Evolutionary conservation across 2,888 invertebrate species (phyloP), one percentile per base, ranked within the genome.

Genomic region (Lissonota sp.): DNA sequence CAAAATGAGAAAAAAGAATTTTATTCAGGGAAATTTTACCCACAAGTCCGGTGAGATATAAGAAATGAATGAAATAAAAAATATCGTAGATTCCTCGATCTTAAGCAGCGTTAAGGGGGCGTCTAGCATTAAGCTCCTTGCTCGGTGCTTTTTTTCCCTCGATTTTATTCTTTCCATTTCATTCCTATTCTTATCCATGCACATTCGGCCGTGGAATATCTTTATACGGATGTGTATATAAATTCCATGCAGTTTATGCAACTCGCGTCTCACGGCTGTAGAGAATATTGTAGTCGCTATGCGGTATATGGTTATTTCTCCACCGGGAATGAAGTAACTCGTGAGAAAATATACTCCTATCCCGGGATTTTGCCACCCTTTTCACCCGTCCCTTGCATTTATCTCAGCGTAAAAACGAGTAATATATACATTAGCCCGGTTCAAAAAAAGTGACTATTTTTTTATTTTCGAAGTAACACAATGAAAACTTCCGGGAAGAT

Each of bases 291-390:
- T 83, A 81, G 83, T 77, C 58, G 82, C 75, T 12, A 26, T 4
- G 6, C 72, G 76, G 71, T 57, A 69, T 69, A 69, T 70, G 82
- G 82, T 85, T 87, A 87, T 83, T 83, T 67, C 79, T 77, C 87
- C 80, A 71, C 14, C 37, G 83, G 78, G 84, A 83, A 71, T 73
- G 79, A 83, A 84, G 74, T 70, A 83, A 44, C 75, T 82, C 78
- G 81, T 69, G 80, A 76, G 77, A 81, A 85, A 87, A 86, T 79
- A 74, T 83, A 79, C 69, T 84, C 60, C 37, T 44, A 10, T 44
- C 44, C 74, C 64, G 73, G 57, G 69, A 3, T 26, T 26, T 26
- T 79, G 71, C 70, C 60, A 67, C 72, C 79, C 80, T 81, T 81
- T 83, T 81, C 84, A 81, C 62, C 72, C 74, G 69, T 70, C 51